Evolutionary conservation across 2,113 vertebrate genomes (phyloP).

Genomic region (Leptosomus discolor): DNA sequence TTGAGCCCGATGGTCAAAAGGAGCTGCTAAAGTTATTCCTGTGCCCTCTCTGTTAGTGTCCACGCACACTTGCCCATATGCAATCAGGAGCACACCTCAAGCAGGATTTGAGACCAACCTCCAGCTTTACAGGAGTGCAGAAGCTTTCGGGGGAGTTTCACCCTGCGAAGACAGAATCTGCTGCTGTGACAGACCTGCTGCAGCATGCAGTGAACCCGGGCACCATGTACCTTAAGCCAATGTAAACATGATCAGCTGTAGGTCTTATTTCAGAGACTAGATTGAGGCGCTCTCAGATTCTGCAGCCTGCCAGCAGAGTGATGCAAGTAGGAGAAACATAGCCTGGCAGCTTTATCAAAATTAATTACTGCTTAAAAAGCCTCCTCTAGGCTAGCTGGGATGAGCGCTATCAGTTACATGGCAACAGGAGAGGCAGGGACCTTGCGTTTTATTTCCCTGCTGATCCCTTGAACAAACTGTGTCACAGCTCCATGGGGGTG

Average conservation of each 20-base stretch:
- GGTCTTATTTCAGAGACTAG: not conserved
- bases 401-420: not conserved
- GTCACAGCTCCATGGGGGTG: not conserved
- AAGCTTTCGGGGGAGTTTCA: not conserved
- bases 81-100: not conserved
- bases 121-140: not conserved
- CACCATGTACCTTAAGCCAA: not conserved
- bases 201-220: accelerated
- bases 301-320: not conserved
- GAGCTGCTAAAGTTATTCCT: not conserved
- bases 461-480: not conserved
- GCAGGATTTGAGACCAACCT: not conserved
- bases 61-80: not conserved
- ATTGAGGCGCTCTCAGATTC: not conserved
- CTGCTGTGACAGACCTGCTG: not conserved
- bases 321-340: not conserved
- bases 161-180: not conserved
- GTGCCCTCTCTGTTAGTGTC: not conserved
- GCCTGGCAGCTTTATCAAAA: not conserved
- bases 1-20: not conserved
- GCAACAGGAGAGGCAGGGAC: not conserved
- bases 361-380: not conserved
- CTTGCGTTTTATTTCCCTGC: not conserved
- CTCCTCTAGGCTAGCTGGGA: not conserved
- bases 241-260: not conserved